A percentile compares a stretch with the other conserved stretches of the same genome.
Evolutionary conservation across 2,888 invertebrate genomes (phyloP).

Genomic region (Epinotia nisella): DNA sequence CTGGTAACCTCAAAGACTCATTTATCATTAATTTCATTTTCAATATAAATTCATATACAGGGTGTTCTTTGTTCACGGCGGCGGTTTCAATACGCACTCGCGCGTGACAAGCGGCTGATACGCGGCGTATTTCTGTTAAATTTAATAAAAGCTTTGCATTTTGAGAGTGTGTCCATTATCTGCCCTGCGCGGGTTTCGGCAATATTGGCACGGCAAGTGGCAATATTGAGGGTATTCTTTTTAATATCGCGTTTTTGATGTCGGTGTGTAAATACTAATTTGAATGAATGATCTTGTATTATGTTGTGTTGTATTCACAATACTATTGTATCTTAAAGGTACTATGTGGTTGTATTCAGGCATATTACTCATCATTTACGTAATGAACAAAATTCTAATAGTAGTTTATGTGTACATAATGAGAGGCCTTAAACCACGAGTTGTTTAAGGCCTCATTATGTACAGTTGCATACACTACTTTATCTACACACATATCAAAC

Average conservation of each 20-base stretch:
- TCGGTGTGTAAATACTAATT: neutral
- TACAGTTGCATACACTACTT: too few relatives aligned
- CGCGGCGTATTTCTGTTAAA: slow-evolving; percentile 20
- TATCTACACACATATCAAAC: too few relatives aligned
- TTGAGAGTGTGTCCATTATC: slow-evolving; percentile 11
- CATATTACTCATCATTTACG: too few relatives aligned
- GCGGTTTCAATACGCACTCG: slow-evolving; percentile 12
- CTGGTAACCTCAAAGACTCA: neutral
- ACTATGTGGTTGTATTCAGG: too few relatives aligned
- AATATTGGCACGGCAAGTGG: neutral
- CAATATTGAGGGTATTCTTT: neutral
- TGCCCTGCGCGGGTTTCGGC: neutral
- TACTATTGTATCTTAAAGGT: too few relatives aligned
- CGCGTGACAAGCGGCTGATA: slow-evolving; percentile 19
- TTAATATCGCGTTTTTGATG: neutral
- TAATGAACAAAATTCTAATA: too few relatives aligned
- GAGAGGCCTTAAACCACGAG: too few relatives aligned
- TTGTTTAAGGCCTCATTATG: too few relatives aligned
- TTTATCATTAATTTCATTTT: slow-evolving; percentile 6
- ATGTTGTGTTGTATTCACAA: too few relatives aligned
- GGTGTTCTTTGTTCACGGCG: slow-evolving; percentile 15
- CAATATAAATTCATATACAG: slow-evolving; percentile 24
- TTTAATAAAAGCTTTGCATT: slow-evolving; percentile 15
- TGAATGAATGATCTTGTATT: too few relatives aligned
- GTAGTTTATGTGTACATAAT: too few relatives aligned